A percentile compares a stretch with the other conserved stretches of the same genome.
These are phyloP conservation scores for Agelastica alni DNA, from an alignment of 2,888 invertebrate genomes.

Conservation along the genomic window DNA sequence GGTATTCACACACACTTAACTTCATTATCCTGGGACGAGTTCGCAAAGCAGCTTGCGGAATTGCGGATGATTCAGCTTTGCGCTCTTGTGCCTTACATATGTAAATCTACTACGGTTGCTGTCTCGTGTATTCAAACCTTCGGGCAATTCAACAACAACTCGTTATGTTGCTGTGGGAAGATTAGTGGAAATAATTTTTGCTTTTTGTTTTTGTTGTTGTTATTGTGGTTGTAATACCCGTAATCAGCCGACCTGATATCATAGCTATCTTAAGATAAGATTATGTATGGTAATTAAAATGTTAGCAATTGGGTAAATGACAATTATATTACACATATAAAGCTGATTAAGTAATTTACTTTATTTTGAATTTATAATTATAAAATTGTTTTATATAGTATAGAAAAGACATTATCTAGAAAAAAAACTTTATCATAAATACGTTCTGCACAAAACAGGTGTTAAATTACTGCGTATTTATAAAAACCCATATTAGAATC, in stretches of 20 bases:
- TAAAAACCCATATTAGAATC: too few species aligned
- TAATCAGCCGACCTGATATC: background rate
- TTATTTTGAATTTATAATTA: too few species aligned
- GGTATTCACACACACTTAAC: conserved; percentile 15
- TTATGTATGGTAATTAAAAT: too few species aligned
- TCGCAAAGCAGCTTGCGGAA: conserved; percentile 19
- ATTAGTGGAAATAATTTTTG: background rate
- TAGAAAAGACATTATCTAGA: too few species aligned
- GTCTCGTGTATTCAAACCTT: conserved; percentile 17
- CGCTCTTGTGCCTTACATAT: conserved; percentile 19
- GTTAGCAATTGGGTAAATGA: too few species aligned
- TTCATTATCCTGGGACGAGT: conserved; percentile 10
- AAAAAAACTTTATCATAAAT: too few species aligned
- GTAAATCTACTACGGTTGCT: conserved; percentile 16
- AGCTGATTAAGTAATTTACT: too few species aligned
- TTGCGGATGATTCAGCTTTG: conserved; percentile 18
- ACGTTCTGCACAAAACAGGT: too few species aligned
- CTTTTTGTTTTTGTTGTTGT: background rate
- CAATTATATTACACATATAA: too few species aligned
- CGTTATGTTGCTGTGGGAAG: conserved; percentile 18
- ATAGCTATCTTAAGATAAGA: too few species aligned
- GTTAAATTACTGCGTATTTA: too few species aligned
- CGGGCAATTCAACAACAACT: conserved; percentile 16
- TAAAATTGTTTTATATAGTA: too few species aligned
- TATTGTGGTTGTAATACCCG: background rate